Base-by-base conservation (phyloP, 2,797 vertebrate species). In the Acrossocheilus fasciatus region DNA sequence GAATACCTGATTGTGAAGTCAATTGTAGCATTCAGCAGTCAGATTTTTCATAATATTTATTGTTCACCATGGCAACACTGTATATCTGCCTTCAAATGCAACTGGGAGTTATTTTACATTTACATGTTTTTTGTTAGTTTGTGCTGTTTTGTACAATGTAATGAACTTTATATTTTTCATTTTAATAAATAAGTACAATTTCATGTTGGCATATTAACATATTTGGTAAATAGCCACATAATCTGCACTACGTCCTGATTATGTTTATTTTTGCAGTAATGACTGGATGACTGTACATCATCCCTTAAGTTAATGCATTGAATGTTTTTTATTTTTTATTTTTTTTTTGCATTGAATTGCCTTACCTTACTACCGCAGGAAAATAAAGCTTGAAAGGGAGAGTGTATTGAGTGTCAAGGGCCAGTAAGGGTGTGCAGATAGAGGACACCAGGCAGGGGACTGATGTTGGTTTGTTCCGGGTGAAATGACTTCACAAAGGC, bases 401-500 rank as follows among this genome's bases (percentile, higher is more conserved):
- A 39, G 50, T 68, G 43, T 76, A 54, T 39, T 86, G 14, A 57
- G 50, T 69, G n/a, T 69, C 39, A 50, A 47, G 34, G 54, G 57
- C 77, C 12, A 69, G 81, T 57, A 52, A 68, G 69, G 69, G 41
- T 79, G 52, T 34, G 70, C 54, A 45, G 66, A 81, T 68, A 43
- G 83, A 85, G 14, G 39, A 54, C 66, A 73, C 14, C 80, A 45
- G 52, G 69, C 86, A 66, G 79, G 26, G 70, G 83, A 81, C 70
- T 64, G 62, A 84, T 82, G 89, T 91, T 88, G 87, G 90, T 90
- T 91, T 85, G 43, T 91, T 92, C 90, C 74, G 90, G 93, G 88
- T 93, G 91, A 93, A 90, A 90, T 88, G 86, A 91, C 92, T 93
- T 93, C 92, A 93, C 93, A 92, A 92, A 94, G 91, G 91, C 90